phyloP scores from a whole-genome alignment of 2,888 invertebrate species.

The Nephrotoma guestfalica region DNA sequence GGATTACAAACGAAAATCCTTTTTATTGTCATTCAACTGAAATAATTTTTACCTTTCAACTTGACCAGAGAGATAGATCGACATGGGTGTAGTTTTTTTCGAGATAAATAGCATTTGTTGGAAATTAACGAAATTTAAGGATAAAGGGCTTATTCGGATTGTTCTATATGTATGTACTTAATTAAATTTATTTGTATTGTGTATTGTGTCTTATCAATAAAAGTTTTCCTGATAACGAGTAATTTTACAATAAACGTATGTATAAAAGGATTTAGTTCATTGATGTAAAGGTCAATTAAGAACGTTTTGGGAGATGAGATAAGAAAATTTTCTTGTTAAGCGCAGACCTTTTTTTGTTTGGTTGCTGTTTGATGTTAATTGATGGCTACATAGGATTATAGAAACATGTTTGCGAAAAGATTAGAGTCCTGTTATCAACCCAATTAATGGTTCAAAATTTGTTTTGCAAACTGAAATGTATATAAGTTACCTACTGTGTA shows the following conservation, averaged over 20 bases:
- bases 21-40: background rate
- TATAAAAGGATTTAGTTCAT: background rate
- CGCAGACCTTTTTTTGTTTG: background rate
- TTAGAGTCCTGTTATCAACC: background rate
- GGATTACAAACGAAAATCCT: background rate
- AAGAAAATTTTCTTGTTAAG: background rate
- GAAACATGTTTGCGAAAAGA: background rate
- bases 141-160: background rate
- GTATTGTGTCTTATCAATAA: background rate
- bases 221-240: background rate
- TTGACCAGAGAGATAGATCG: background rate
- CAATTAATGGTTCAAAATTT: background rate
- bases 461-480: background rate
- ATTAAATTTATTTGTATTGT: background rate
- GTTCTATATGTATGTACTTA: background rate
- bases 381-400: background rate
- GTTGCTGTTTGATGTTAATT: background rate
- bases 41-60: background rate
- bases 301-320: background rate
- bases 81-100: background rate
- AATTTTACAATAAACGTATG: background rate
- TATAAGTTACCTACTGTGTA: background rate
- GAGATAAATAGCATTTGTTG: background rate
- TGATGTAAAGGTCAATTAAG: background rate
- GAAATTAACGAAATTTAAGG: background rate